These are phyloP conservation scores for Setophaga coronata DNA, from an alignment of 2,113 vertebrate species.

Conservation along the genomic window DNA sequence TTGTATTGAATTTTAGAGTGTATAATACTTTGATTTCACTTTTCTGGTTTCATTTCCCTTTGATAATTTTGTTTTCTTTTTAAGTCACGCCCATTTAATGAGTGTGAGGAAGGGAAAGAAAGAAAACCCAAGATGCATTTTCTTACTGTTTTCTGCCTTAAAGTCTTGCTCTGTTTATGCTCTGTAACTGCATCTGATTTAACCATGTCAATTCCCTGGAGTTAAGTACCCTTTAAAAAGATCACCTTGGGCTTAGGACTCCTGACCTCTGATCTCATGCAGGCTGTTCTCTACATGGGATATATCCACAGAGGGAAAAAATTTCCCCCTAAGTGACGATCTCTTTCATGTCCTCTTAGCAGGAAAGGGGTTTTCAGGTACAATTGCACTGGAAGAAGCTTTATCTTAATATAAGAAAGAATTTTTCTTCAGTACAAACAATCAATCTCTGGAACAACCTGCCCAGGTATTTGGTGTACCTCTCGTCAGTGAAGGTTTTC, in stretches of 20 bases:
- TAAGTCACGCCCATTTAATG: neutral
- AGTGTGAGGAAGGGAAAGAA: rapidly evolving
- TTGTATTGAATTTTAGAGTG: neutral
- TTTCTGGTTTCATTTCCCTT: neutral
- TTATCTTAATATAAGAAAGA: neutral
- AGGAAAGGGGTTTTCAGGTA: neutral
- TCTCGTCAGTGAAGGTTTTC: neutral
- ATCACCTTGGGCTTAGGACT: neutral
- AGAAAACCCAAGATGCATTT: rapidly evolving
- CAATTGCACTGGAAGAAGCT: neutral
- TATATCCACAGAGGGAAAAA: neutral
- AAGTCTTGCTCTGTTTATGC: neutral
- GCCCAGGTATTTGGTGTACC: too few species aligned
- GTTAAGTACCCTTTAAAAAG: neutral
- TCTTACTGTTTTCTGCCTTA: neutral
- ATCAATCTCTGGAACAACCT: neutral
- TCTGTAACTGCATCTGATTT: neutral
- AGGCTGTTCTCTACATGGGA: neutral
- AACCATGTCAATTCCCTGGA: neutral
- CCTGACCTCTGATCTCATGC: neutral
- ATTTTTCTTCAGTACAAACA: neutral
- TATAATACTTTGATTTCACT: neutral
- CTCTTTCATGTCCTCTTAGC: neutral
- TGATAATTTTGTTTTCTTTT: neutral
- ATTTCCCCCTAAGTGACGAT: neutral